phyloP scores from a whole-genome alignment of 2,888 invertebrate species.

The Palloptera scutellata region DNA sequence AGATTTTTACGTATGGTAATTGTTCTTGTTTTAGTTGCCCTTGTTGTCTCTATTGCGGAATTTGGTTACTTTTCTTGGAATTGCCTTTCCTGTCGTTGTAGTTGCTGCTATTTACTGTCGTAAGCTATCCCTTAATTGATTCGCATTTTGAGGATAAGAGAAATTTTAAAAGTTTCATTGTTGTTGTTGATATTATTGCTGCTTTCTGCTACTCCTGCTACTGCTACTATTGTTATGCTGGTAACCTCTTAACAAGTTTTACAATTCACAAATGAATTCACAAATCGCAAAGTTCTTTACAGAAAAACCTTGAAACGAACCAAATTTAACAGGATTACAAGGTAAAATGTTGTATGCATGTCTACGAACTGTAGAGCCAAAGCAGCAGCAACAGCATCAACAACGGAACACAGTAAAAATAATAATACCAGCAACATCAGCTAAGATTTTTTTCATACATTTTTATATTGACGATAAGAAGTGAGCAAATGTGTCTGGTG shows the following conservation, averaged over 20 bases:
- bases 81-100: not conserved
- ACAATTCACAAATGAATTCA: slow-evolving; percentile 26
- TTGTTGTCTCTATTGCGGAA: no score
- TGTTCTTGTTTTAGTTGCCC: no score
- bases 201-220: not conserved
- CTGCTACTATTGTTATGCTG: not conserved
- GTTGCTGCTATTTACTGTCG: not conserved
- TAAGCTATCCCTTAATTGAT: slow-evolving; percentile 1
- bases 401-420: no score
- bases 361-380: not conserved
- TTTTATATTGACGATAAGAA: not conserved
- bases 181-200: not conserved
- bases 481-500: not conserved
- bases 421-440: no score
- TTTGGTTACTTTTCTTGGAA: no score
- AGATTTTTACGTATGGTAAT: no score
- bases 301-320: slow-evolving; percentile 22
- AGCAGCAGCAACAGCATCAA: not conserved
- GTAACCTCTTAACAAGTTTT: slow-evolving; percentile 26
- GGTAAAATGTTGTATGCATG: not conserved
- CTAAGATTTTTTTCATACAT: not conserved
- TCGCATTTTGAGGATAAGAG: not conserved
- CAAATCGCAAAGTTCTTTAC: slow-evolving; percentile 20
- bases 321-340: slow-evolving; percentile 16
- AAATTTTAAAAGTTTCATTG: no score